A percentile compares a stretch with the other conserved stretches of the same genome.
These are phyloP conservation scores for Calypte anna DNA, from an alignment of 2,113 vertebrate genomes.

Conservation along the genomic window DNA sequence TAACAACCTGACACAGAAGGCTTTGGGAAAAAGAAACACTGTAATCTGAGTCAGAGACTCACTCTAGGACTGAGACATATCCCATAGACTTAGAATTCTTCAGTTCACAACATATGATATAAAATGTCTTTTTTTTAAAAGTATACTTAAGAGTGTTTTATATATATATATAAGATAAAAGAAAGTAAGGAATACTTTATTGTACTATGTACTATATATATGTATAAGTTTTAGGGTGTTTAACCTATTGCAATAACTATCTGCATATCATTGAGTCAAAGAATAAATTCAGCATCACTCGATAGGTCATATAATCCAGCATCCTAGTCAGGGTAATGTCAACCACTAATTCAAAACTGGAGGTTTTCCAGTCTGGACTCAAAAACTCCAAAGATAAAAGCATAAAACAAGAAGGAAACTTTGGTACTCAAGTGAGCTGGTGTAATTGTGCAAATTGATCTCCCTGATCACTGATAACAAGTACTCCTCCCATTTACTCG, in stretches of 20 bases:
- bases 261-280: neutral
- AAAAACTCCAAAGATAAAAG: neutral
- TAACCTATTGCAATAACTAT: neutral
- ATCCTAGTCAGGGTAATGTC: neutral
- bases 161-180: neutral
- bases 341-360: neutral
- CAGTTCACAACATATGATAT: neutral
- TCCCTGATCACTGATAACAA: neutral
- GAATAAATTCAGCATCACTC: neutral
- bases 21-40: neutral
- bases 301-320: neutral
- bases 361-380: neutral
- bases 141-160: neutral
- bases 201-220: neutral
- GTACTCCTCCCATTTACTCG: neutral
- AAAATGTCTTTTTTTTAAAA: neutral
- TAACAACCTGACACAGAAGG: neutral
- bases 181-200: neutral
- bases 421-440: neutral
- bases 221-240: neutral
- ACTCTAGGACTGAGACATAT: accelerated
- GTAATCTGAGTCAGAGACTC: neutral
- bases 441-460: neutral
- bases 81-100: neutral
- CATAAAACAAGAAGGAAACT: neutral